phyloP scores from a whole-genome alignment of 2,888 invertebrate species.

The Notodonta ziczac region DNA sequence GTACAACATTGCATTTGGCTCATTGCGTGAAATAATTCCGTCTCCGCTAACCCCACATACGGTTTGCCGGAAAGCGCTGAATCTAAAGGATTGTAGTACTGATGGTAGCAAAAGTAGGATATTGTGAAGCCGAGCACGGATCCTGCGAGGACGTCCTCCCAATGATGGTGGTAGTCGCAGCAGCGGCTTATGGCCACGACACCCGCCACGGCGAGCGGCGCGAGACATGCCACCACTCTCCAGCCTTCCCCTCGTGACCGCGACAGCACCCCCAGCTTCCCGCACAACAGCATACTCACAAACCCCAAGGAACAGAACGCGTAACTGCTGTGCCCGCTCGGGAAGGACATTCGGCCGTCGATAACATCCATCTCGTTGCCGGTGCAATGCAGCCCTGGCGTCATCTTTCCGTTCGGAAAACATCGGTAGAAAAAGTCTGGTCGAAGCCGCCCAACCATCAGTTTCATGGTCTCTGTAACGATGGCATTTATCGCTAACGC shows the following conservation, averaged over 20 bases:
- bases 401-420: constrained; percentile 88
- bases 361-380: constrained; percentile 84
- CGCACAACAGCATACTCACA: constrained; percentile 88
- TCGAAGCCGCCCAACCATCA: constrained; percentile 88
- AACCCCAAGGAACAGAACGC: constrained; percentile 91
- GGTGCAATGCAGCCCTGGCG: constrained; percentile 83
- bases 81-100: constrained; percentile 85
- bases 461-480: constrained; percentile 85
- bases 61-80: constrained; percentile 45
- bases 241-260: constrained; percentile 85
- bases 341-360: constrained; percentile 94
- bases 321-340: constrained; percentile 94
- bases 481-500: constrained; percentile 87
- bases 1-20: constrained; percentile 33
- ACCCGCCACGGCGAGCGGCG: constrained; percentile 86
- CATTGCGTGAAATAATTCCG: constrained; percentile 15
- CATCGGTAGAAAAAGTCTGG: constrained; percentile 94
- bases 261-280: constrained; percentile 87
- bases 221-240: constrained; percentile 82
- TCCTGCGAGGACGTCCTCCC: constrained; percentile 91
- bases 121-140: constrained; percentile 86
- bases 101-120: constrained; percentile 87
- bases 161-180: constrained; percentile 95
- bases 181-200: constrained; percentile 89
- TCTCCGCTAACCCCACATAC: constrained; percentile 26